Evolutionary conservation across 2,888 invertebrate genomes (phyloP).

Genomic region (Noctuana brunneofusca): DNA sequence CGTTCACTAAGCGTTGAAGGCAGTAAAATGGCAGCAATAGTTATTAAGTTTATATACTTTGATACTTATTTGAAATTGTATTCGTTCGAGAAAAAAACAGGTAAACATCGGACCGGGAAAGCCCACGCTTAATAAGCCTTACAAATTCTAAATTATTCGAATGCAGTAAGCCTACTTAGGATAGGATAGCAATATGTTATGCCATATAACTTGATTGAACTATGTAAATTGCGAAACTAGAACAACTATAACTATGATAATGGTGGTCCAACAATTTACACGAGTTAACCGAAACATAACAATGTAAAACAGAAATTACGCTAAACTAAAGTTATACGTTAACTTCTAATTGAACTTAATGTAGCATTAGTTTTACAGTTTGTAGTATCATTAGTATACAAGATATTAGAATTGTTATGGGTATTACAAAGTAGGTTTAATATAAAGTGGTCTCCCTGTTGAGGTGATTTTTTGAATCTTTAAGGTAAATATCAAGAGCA

Average conservation of each 20-base stretch:
- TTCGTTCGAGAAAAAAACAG: no score
- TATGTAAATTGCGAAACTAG: constrained; percentile 17
- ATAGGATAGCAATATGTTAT: neutral
- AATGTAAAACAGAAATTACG: constrained; percentile 5
- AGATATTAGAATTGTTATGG: no score
- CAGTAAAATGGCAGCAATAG: constrained; percentile 1
- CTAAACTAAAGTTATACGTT: neutral
- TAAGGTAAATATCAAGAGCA: no score
- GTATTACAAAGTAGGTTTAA: no score
- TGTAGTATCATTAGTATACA: no score
- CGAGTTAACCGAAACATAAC: constrained; percentile 14
- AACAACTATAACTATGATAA: constrained; percentile 13
- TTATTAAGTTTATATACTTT: neutral
- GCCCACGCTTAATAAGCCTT: neutral
- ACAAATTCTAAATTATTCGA: neutral
- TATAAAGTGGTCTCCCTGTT: no score
- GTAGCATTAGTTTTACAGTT: neutral
- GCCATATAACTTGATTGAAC: constrained; percentile 2
- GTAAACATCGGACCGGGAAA: neutral
- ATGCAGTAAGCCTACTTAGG: neutral
- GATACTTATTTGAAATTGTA: no score
- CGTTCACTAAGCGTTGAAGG: constrained; percentile 5
- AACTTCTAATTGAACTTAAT: neutral
- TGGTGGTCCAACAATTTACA: constrained; percentile 20
- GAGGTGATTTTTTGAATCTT: no score